Evolutionary conservation across 2,888 invertebrate genomes (phyloP).

Genomic region (Zeuzera pyrina): DNA sequence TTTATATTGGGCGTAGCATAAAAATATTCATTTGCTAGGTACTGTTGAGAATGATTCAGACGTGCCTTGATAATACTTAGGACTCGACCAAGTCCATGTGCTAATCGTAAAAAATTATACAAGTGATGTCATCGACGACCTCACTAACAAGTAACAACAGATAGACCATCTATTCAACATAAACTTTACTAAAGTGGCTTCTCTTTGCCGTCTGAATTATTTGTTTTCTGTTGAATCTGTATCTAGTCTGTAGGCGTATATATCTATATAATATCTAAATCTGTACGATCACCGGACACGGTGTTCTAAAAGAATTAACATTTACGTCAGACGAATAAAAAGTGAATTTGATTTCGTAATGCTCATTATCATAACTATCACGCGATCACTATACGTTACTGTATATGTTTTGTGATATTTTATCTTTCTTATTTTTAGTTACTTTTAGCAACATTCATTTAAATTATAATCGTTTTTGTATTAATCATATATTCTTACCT

Average conservation of each 20-base stretch:
- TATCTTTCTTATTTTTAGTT: no score
- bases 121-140: slow-evolving; percentile 39
- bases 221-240: no score
- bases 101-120: slow-evolving; percentile 42
- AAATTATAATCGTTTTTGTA: no score
- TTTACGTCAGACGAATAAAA: slow-evolving; percentile 22
- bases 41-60: slow-evolving; percentile 26
- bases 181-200: no score
- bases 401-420: no score
- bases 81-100: slow-evolving; percentile 19
- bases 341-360: slow-evolving; percentile 26
- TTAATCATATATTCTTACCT: no score
- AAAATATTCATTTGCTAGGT: slow-evolving; percentile 16
- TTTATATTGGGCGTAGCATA: slow-evolving; percentile 10
- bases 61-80: slow-evolving; percentile 27
- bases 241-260: slow-evolving; percentile 27
- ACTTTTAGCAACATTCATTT: no score
- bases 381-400: no score
- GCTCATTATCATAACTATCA: slow-evolving; percentile 20
- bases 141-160: slow-evolving; percentile 3
- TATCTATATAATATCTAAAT: slow-evolving; percentile 27
- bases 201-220: no score
- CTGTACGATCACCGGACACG: slow-evolving; percentile 24
- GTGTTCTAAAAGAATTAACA: slow-evolving; percentile 17
- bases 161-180: no score